These are phyloP conservation scores for Alouatta palliata DNA, from an alignment of 2,113 vertebrate genomes.

Conservation along the genomic window DNA sequence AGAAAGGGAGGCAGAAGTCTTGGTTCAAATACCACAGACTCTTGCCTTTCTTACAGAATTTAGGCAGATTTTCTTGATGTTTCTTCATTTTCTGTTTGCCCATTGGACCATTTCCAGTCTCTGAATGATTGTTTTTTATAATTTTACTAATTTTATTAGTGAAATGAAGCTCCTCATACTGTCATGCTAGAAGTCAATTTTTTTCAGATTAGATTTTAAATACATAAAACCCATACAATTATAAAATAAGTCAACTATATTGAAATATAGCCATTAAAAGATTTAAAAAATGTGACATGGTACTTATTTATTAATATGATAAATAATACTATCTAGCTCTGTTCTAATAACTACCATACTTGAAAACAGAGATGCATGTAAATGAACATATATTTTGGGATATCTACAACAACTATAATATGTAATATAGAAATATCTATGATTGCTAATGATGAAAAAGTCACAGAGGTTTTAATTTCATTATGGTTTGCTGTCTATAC, in stretches of 20 bases:
- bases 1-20: not conserved
- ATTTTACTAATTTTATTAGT: not conserved
- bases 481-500: not conserved
- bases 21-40: not conserved
- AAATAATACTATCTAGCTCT: not conserved
- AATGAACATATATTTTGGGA: not conserved
- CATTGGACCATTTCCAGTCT: not conserved
- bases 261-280: not conserved
- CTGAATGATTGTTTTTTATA: not conserved
- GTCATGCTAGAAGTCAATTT: not conserved
- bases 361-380: not conserved
- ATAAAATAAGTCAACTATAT: not conserved
- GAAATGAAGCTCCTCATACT: not conserved
- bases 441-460: not conserved
- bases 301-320: not conserved
- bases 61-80: not conserved
- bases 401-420: not conserved
- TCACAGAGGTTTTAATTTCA: not conserved
- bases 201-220: not conserved
- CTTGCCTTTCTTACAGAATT: not conserved
- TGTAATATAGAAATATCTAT: not conserved
- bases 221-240: not conserved
- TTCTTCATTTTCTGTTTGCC: slow-evolving; percentile 16
- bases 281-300: not conserved
- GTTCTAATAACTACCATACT: not conserved